phyloP scores from a whole-genome alignment of 2,113 vertebrate species.

The Eulemur macaco region DNA sequence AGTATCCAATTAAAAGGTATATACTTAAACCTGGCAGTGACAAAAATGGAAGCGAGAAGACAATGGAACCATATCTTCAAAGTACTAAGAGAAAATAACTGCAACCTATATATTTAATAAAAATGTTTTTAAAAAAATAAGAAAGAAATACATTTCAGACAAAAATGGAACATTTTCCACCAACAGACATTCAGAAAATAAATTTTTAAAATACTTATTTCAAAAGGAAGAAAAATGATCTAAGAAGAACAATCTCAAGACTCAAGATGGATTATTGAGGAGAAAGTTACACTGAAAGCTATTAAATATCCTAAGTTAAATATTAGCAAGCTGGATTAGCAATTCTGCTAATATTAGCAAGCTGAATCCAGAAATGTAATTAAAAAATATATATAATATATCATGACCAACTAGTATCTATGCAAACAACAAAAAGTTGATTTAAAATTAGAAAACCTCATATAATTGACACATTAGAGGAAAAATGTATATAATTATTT shows the following conservation, averaged over 20 bases:
- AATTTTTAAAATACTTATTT: neutral
- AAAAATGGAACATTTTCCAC: neutral
- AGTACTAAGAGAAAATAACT: neutral
- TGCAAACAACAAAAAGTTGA: neutral
- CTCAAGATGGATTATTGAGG: neutral
- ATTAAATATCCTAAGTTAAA: neutral
- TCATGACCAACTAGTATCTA: neutral
- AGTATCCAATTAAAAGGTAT: neutral
- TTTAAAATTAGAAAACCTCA: constrained; percentile 24
- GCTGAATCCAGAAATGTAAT: neutral
- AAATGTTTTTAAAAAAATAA: neutral
- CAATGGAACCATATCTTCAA: neutral
- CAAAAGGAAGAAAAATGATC: neutral
- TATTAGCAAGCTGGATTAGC: neutral
- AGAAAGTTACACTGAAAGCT: neutral
- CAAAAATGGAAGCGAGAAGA: neutral
- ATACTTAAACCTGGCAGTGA: neutral
- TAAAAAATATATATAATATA: neutral
- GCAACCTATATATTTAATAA: neutral
- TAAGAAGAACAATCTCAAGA: neutral
- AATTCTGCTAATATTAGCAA: neutral
- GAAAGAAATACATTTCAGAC: neutral
- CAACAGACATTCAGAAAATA: neutral
- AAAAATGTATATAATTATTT: neutral
- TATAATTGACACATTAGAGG: neutral